A percentile compares a stretch with the other conserved stretches of the same genome.
Evolutionary conservation across 2,113 vertebrate genomes (phyloP).

Genomic region (Pelusios castaneus): DNA sequence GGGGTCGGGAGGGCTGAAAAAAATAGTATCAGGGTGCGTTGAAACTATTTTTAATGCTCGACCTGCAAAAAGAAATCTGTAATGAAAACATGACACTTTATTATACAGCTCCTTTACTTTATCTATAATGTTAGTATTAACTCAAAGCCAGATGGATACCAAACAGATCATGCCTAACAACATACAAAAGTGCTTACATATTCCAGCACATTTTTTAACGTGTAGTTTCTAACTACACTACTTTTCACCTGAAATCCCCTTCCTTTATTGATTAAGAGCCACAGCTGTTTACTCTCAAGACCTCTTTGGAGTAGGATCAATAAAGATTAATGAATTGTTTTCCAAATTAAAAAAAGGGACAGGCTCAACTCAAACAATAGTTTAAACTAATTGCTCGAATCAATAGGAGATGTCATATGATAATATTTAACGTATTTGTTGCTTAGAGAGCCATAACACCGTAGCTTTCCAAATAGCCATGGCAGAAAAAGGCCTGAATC

Average conservation of each 20-base stretch:
- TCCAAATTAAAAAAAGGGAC: conserved; percentile 15
- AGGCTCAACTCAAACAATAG: background rate
- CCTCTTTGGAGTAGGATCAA: background rate
- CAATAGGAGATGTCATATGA: conserved; percentile 10
- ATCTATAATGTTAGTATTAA: background rate
- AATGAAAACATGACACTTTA: background rate
- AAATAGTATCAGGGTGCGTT: background rate
- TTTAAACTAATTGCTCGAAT: conserved; percentile 28
- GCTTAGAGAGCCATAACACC: background rate
- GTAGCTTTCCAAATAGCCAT: background rate
- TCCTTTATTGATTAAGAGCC: conserved; percentile 20
- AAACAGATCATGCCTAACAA: background rate
- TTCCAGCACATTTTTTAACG: conserved; percentile 22
- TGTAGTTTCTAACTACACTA: conserved; percentile 45
- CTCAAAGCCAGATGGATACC: background rate
- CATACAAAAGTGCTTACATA: conserved; percentile 18
- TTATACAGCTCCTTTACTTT: background rate
- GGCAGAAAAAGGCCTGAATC: background rate
- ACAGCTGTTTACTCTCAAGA: background rate
- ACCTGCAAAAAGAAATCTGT: background rate
- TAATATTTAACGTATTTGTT: background rate
- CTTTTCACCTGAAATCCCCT: conserved; percentile 43
- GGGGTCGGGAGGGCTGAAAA: background rate
- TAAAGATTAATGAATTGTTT: conserved; percentile 35
- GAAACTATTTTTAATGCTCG: background rate